Evolutionary conservation across 2,888 invertebrate genomes (phyloP).

Genomic region (Himalopsyche tibetana): DNA sequence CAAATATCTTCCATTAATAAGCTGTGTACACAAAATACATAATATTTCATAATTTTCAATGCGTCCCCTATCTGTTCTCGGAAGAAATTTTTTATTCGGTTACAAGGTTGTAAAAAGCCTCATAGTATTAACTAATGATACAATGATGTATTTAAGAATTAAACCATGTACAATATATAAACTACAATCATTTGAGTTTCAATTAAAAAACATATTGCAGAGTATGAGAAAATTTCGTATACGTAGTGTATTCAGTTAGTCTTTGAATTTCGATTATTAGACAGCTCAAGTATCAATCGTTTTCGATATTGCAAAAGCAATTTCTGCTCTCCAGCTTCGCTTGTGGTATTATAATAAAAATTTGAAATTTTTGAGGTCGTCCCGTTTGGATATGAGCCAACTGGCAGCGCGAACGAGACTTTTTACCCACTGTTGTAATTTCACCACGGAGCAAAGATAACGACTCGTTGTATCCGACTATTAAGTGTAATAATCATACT

Average conservation of each 20-base stretch:
- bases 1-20: no score
- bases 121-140: no score
- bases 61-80: no score
- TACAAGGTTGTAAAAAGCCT: no score
- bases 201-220: background rate
- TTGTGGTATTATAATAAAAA: conserved; percentile 15
- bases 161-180: no score
- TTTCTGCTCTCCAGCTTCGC: background rate
- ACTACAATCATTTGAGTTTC: no score
- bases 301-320: conserved; percentile 30
- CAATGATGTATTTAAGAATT: no score
- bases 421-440: conserved; percentile 29
- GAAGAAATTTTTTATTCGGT: no score
- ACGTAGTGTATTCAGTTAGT: background rate
- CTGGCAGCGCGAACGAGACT: conserved; percentile 19
- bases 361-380: conserved; percentile 38
- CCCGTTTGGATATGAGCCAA: conserved; percentile 31
- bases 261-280: conserved; percentile 25
- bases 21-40: no score
- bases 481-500: conserved; percentile 18
- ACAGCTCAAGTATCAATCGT: conserved; percentile 27
- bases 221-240: background rate
- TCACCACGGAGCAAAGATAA: conserved; percentile 16
- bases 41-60: no score
- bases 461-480: conserved; percentile 22